These are phyloP conservation scores for Stichopus horrens DNA, from an alignment of 53 echinoderm and acorn worm genomes.

Conservation along the genomic window DNA sequence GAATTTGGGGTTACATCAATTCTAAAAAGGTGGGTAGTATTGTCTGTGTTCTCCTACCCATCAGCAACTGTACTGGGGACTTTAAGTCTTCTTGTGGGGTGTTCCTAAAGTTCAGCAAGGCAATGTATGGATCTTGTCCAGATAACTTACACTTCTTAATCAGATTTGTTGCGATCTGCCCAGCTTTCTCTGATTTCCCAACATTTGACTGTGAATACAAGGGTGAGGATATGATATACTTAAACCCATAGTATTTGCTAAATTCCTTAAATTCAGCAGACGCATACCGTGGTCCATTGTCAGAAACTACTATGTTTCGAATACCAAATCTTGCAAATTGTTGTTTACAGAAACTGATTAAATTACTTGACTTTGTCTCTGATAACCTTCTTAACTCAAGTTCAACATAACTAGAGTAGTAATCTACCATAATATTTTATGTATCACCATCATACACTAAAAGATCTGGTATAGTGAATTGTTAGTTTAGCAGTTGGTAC, in stretches of 20 bases:
- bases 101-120: not conserved
- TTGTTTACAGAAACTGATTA: conserved; percentile 1
- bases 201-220: conserved; percentile 9
- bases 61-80: not conserved
- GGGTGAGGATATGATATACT: conserved; percentile 17
- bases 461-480: no score
- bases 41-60: not conserved
- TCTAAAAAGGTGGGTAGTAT: not conserved
- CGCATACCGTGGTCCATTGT: conserved; percentile 3
- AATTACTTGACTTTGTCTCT: not conserved
- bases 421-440: conserved; percentile 36
- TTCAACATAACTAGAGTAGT: conserved; percentile 31
- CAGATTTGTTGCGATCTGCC: not conserved
- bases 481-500: no score
- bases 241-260: not conserved
- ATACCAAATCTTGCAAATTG: conserved; percentile 24
- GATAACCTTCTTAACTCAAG: not conserved
- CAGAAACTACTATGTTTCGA: not conserved
- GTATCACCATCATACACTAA: not conserved
- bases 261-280: conserved; percentile 1
- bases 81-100: not conserved
- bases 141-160: not conserved
- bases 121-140: not conserved
- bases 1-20: not conserved
- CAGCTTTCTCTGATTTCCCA: not conserved